phyloP scores from a whole-genome alignment of 2,888 invertebrate genomes.

The Agrochola lota region DNA sequence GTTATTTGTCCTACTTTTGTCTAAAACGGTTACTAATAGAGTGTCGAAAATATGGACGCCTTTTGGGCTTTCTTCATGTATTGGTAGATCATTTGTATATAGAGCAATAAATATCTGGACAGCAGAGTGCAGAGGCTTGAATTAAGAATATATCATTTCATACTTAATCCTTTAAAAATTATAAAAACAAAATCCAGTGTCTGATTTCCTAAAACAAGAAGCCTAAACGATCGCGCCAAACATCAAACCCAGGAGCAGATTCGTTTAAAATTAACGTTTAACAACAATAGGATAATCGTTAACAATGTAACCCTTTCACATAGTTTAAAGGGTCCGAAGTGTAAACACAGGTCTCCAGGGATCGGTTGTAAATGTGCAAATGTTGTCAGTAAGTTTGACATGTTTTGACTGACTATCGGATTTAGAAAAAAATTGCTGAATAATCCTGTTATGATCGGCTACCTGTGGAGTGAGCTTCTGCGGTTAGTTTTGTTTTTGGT shows the following conservation, averaged over 20 bases:
- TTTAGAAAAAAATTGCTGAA: conserved; percentile 78
- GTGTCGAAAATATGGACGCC: not conserved
- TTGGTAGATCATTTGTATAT: not conserved
- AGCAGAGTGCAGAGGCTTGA: not conserved
- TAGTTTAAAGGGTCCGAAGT: conserved; percentile 75
- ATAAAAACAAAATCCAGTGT: not conserved
- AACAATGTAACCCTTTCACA: conserved; percentile 81
- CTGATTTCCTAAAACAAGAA: not conserved
- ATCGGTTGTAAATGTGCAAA: conserved; percentile 77
- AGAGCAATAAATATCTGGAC: not conserved
- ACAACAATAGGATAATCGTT: conserved; percentile 69
- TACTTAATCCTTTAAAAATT: no score
- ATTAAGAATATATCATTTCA: not conserved
- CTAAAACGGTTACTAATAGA: not conserved
- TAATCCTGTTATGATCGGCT: conserved; percentile 80
- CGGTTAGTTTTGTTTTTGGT: not conserved
- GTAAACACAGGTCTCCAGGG: conserved; percentile 80
- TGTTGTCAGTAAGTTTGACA: conserved; percentile 84
- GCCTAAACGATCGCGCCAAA: conserved; percentile 11
- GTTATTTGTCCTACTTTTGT: not conserved
- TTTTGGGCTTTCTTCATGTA: not conserved
- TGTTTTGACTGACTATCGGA: conserved; percentile 86
- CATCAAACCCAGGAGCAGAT: conserved; percentile 48
- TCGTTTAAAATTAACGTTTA: conserved; percentile 66
- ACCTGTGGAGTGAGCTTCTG: conserved; percentile 72